Evolutionary conservation across 2,797 vertebrate species (phyloP).

Genomic region (Notoglanidium macrostoma): DNA sequence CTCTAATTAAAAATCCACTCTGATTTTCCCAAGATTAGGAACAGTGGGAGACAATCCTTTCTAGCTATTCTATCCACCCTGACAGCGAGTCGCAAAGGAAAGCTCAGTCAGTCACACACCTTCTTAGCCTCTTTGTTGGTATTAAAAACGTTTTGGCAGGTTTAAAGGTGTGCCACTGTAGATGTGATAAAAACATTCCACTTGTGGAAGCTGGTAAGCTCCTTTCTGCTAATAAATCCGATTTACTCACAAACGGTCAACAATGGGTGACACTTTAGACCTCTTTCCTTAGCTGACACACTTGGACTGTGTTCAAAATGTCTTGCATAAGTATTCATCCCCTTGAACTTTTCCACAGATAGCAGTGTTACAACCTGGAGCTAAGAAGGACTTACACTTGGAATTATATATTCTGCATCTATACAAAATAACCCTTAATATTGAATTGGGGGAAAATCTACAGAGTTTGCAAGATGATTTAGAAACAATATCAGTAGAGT

Average conservation of each 20-base stretch:
- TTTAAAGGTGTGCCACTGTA: constrained; percentile 45
- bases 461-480: not conserved
- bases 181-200: constrained; percentile 43
- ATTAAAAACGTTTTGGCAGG: constrained; percentile 33
- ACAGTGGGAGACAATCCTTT: constrained; percentile 69
- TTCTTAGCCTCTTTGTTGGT: constrained; percentile 40
- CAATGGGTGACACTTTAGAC: constrained; percentile 16
- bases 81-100: constrained; percentile 49
- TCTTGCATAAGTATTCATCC: not conserved
- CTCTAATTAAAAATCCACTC: constrained; percentile 83
- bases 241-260: constrained; percentile 31
- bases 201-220: constrained; percentile 42
- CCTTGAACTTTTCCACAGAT: not conserved
- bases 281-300: constrained; percentile 20
- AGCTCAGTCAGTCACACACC: constrained; percentile 35
- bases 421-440: not conserved
- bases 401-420: not conserved
- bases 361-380: not conserved
- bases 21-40: constrained; percentile 76
- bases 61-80: constrained; percentile 67
- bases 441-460: not conserved
- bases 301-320: constrained; percentile 1
- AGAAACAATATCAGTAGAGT: not conserved
- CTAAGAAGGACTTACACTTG: not conserved
- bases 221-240: constrained; percentile 39